A percentile compares a stretch with the other conserved stretches of the same genome.
Conservation (phyloP, 2,888 invertebrate genomes). For the Rhamnusium bicolor region DNA sequence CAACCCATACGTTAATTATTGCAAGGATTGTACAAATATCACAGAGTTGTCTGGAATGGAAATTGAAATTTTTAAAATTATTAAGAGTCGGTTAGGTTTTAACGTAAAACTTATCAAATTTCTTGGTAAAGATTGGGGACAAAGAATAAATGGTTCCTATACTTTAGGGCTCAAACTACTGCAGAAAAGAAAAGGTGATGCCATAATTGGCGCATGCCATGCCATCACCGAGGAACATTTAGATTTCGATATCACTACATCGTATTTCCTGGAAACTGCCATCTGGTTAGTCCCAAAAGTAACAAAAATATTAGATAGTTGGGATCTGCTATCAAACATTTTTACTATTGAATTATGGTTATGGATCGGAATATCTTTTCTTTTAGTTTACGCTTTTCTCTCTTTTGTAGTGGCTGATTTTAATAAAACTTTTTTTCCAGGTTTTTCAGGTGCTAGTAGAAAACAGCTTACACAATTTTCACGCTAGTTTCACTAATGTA, state of each 20-base stretch:
- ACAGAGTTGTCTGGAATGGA: constrained; percentile 3
- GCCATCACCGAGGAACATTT: neutral
- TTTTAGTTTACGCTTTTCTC: neutral
- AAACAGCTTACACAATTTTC: neutral
- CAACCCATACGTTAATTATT: neutral
- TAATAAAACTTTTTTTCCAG: neutral
- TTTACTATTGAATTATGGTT: neutral
- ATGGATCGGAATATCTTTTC: neutral
- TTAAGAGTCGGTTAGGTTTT: neutral
- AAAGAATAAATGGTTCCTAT: constrained; percentile 1
- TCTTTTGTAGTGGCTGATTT: neutral
- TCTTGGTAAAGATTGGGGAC: neutral
- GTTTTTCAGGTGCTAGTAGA: neutral
- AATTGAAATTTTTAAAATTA: neutral
- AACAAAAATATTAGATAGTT: neutral
- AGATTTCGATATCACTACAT: constrained; percentile 10
- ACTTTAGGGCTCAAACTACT: neutral
- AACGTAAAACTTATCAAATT: neutral
- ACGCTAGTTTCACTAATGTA: neutral
- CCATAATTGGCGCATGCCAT: constrained; percentile 11
- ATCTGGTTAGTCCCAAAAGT: constrained; percentile 12
- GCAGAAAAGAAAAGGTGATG: constrained; percentile 1
- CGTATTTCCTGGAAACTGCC: neutral
- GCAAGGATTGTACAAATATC: neutral
- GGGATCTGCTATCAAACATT: neutral